Evolutionary conservation across 2,113 vertebrate genomes (phyloP).

Genomic region (Crotalus horridus): DNA sequence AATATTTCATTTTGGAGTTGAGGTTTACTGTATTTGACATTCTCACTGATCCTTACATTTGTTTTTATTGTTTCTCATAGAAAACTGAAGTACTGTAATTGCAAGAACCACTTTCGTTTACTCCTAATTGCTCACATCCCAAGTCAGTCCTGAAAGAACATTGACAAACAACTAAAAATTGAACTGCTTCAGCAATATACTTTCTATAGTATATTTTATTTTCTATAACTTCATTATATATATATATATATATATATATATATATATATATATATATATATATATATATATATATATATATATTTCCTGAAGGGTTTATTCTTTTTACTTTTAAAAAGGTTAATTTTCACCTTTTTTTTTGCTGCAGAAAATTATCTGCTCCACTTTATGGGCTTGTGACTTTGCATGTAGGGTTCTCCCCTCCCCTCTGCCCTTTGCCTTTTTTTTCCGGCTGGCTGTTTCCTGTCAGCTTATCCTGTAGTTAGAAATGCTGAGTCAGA

Average conservation of each 20-base stretch:
- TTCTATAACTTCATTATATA: background rate
- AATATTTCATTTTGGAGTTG: background rate
- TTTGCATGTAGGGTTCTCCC: background rate
- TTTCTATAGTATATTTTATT: background rate
- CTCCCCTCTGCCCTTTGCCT: background rate
- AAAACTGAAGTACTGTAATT: background rate
- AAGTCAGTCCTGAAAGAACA: background rate
- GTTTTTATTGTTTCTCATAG: background rate
- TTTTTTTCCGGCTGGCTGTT: background rate
- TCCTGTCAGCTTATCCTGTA: background rate
- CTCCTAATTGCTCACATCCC: background rate
- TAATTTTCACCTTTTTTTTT: background rate
- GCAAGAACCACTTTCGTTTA: background rate
- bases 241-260: background rate
- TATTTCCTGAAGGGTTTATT: background rate
- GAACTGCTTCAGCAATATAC: background rate
- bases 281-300: background rate
- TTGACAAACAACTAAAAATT: background rate
- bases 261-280: background rate
- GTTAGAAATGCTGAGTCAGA: background rate
- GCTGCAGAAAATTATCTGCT: background rate
- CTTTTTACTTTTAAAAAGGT: background rate
- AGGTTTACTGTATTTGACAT: background rate
- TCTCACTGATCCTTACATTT: background rate
- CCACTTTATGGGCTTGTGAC: background rate